Base-by-base conservation (phyloP, 2,888 invertebrate genomes). In the Chloromyia formosa region DNA sequence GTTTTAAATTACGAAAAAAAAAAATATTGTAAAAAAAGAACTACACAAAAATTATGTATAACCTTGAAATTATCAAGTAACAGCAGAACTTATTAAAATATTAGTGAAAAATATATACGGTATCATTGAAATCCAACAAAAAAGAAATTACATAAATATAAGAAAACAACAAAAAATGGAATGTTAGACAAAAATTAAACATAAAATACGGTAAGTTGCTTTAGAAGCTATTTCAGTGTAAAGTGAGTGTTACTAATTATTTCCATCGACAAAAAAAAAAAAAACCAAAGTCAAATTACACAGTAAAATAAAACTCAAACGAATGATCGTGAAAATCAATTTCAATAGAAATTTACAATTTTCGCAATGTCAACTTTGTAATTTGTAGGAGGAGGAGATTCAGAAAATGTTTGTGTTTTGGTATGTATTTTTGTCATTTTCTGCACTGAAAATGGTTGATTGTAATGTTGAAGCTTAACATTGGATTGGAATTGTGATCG, bases 181-280 rank as follows among this genome's bases (percentile, higher is more conserved):
- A 74, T 74, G 74, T 74, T 74, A 74, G 74, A 62, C 45, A 74
- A 62, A 35, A 74, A 74, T 56, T 56, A 74, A 42, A 64, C 49
- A 64, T 22, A 64, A 64, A 64, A 54, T n/a, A 40, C 14, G 35
- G 40, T 56, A 40, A 56, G 40, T 74, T 40, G 74, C 74, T 58
- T 54, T 56, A 40, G 42, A 71, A 71, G 71, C 71, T 42, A 35
- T 58, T 58, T 58, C 60, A 69, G 23, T 54, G 45, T 45, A 16
- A 49, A 42, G 40, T 5, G 12, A 9, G 7, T 42, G 49, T 49
- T 12, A 49, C 16, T 49, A 49, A 2, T 2, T n/a, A 16, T 71
- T 16, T 53, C 3, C 18, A 35, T 61, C 23, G 18, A 61, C 14
- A 27, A 61, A 27, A 27, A 22, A 61, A 61, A 23, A 61, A 5